A percentile compares a stretch with the other conserved stretches of the same genome.
Evolutionary conservation across 2,797 vertebrate genomes (phyloP).

Genomic region (Limnodromus scolopaceus): DNA sequence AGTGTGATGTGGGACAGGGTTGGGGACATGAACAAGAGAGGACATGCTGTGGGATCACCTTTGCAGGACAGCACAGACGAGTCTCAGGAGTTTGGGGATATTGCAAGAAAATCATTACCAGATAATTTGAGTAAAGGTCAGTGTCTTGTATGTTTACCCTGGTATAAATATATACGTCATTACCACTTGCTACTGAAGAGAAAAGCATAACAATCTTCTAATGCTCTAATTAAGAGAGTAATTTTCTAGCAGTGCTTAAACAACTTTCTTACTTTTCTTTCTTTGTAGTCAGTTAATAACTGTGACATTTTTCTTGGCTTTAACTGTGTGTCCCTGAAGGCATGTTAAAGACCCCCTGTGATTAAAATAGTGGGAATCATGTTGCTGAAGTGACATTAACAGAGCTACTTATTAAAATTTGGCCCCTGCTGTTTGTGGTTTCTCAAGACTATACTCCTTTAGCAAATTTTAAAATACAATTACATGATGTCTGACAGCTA

Average conservation of each 20-base stretch:
- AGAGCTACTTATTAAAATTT: slow-evolving; percentile 31
- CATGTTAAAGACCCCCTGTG: slow-evolving; percentile 34
- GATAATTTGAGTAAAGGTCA: neutral
- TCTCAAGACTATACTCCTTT: neutral
- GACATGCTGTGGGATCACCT: accelerated
- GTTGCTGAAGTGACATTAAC: neutral
- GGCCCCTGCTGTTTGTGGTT: slow-evolving; percentile 4
- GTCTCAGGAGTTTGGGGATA: neutral
- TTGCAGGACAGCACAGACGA: accelerated
- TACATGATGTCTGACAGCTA: neutral
- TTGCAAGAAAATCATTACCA: neutral
- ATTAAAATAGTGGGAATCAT: neutral
- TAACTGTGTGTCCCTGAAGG: slow-evolving; percentile 31
- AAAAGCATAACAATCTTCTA: neutral
- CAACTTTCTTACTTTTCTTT: neutral
- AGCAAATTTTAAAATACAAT: neutral
- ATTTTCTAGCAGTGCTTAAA: neutral
- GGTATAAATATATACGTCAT: neutral
- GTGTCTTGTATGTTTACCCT: neutral
- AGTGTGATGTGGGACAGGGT: neutral
- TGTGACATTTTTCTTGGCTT: slow-evolving; percentile 46
- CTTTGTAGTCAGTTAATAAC: slow-evolving; percentile 24
- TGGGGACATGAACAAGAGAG: neutral
- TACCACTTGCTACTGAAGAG: neutral
- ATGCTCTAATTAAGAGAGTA: neutral